Evolutionary conservation across 2,797 vertebrate species (phyloP), one percentile per base, ranked within the genome.

Genomic region (Numenius phaeopus): DNA sequence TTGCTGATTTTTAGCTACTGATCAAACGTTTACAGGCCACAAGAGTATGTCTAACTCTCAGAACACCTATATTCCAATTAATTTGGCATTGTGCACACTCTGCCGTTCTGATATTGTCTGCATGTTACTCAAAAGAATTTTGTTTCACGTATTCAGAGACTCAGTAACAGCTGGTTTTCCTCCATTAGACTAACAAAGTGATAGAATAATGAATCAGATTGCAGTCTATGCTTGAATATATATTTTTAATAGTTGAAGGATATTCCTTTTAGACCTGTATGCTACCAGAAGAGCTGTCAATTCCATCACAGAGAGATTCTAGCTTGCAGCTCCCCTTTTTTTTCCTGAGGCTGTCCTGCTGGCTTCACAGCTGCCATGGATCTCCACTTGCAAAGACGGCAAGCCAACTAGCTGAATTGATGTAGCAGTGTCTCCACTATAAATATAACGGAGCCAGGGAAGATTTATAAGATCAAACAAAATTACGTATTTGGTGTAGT

Each of bases 1-100:
- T 14, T 85, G 87, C 76, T 92, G 70, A 64, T 85, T 83, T 97
- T 93, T 50, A 94, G 95, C 82, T 96, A 71, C 86, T 78, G 90
- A 94, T 94, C 88, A 97, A 96, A 94, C 44, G 90, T 95, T 96
- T 96, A 95, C 88, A 97, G 81, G 94, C 94, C 89, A 91, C 37
- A 13, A 83, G 89, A 93, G 95, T 47, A 46, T 19, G 59, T 44
- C 57, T 59, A 94, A 81, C 42, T 96, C 97, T 96, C 96, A 81
- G 86, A 93, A 80, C 69, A 54, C 87, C 95, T 90, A 90, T 93
- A 97, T 86, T 97, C 89, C 94, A 94, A 97, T 97, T 97, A 95
- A 96, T 96, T 90, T 94, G 94, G 77, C 87, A 47, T 46, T 90
- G 85, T 87, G 76, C 88, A 87, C 64, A 21, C 59, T 78, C 81